Evolutionary conservation across 2,888 invertebrate species (phyloP).

Genomic region (Notodonta ziczac): DNA sequence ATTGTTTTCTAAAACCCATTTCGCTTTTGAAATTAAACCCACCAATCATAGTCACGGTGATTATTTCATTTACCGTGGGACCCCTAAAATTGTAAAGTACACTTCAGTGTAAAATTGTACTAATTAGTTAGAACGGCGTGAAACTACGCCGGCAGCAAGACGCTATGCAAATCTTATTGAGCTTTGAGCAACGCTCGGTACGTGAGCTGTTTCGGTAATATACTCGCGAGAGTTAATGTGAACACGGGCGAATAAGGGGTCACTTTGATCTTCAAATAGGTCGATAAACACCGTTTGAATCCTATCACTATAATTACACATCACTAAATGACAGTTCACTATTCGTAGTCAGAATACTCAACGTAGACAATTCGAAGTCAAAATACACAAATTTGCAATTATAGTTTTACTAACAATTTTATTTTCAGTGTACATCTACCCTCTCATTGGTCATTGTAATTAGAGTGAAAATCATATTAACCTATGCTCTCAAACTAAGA

Average conservation of each 20-base stretch:
- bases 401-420: no score
- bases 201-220: not conserved
- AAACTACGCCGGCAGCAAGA: not conserved
- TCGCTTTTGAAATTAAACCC: no score
- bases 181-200: not conserved
- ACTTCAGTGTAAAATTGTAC: not conserved
- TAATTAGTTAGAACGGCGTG: conserved; percentile 6
- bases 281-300: no score
- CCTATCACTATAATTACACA: not conserved
- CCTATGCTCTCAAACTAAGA: no score
- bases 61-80: not conserved
- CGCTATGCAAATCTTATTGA: not conserved
- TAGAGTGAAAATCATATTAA: no score
- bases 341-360: no score
- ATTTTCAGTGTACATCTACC: no score
- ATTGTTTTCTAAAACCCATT: no score
- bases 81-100: not conserved
- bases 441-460: no score
- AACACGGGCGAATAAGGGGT: not conserved
- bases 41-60: no score
- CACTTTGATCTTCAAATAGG: not conserved
- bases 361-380: no score
- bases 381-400: no score
- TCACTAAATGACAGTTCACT: not conserved
- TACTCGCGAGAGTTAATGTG: not conserved